Evolutionary conservation across 2,113 vertebrate species (phyloP).

Genomic region (Solea senegalensis): DNA sequence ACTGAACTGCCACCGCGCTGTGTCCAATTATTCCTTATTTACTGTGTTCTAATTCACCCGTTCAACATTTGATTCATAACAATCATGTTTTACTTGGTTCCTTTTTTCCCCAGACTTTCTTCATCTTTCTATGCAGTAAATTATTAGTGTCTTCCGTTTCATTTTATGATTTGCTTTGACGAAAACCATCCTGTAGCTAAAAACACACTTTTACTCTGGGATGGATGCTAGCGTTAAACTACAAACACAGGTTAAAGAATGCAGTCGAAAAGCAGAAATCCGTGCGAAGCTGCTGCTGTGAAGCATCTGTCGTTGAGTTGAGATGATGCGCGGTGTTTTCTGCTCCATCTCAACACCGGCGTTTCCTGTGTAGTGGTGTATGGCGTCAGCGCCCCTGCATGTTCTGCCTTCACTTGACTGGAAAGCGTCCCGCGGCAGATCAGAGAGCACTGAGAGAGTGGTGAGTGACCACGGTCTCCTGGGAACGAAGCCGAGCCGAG

Average conservation of each 20-base stretch:
- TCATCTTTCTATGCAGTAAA: too few relatives aligned
- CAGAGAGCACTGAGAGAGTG: constrained; percentile 58
- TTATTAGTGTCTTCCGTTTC: too few relatives aligned
- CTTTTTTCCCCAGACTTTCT: too few relatives aligned
- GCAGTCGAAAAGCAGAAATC: neutral
- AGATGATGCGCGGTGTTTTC: neutral
- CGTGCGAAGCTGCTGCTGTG: neutral
- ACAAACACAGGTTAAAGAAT: too few relatives aligned
- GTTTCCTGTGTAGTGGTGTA: constrained; percentile 60
- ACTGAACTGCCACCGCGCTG: constrained; percentile 40
- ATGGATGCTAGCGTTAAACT: too few relatives aligned
- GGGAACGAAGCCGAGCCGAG: constrained; percentile 34
- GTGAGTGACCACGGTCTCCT: constrained; percentile 49
- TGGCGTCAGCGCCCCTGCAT: constrained; percentile 55
- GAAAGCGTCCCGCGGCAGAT: constrained; percentile 62
- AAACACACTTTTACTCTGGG: too few relatives aligned
- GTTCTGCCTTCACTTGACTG: constrained; percentile 62
- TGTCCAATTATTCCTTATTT: constrained; percentile 25
- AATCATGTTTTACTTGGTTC: too few relatives aligned
- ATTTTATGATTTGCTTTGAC: too few relatives aligned
- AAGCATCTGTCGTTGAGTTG: neutral
- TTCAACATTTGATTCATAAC: constrained; percentile 6
- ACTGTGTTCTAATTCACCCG: constrained; percentile 9
- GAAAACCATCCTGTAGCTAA: too few relatives aligned
- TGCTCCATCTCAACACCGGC: neutral